Evolutionary conservation across 2,113 vertebrate species (phyloP).

Genomic region (Pterophyllum scalare): DNA sequence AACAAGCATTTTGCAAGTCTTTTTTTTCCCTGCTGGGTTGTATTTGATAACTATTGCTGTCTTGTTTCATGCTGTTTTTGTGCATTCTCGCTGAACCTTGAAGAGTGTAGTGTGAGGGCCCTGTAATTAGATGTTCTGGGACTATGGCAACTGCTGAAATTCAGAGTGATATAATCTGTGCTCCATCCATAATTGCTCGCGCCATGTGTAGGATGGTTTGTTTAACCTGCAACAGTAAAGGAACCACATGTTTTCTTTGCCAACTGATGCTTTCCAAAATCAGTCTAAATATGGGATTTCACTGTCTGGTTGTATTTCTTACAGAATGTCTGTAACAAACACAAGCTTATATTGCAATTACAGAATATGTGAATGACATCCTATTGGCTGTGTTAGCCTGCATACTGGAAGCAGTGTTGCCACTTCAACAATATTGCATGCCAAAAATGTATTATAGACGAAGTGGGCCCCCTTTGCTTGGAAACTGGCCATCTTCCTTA

Average conservation of each 20-base stretch:
- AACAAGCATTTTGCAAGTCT: slow-evolving; percentile 39
- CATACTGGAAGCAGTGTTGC: slow-evolving; percentile 3
- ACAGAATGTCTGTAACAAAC: slow-evolving; percentile 29
- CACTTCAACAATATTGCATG: slow-evolving; percentile 3
- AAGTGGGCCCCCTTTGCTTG: neutral
- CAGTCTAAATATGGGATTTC: neutral
- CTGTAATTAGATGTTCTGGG: slow-evolving; percentile 70
- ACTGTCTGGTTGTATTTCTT: slow-evolving; percentile 26
- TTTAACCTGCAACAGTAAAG: slow-evolving; percentile 40
- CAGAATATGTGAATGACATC: slow-evolving; percentile 7
- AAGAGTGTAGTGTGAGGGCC: slow-evolving; percentile 51
- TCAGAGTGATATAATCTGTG: slow-evolving; percentile 62
- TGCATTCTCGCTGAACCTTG: slow-evolving; percentile 38
- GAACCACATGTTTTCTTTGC: neutral
- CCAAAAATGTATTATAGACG: neutral
- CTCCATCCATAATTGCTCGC: slow-evolving; percentile 51
- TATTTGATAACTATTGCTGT: slow-evolving; percentile 41
- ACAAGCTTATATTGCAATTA: slow-evolving; percentile 22
- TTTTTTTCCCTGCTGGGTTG: slow-evolving; percentile 32
- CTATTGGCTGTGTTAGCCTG: neutral
- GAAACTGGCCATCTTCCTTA: neutral
- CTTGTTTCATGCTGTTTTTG: slow-evolving; percentile 49
- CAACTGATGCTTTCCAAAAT: slow-evolving; percentile 1
- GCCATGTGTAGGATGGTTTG: slow-evolving; percentile 48
- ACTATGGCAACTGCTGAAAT: slow-evolving; percentile 49